Conservation (phyloP, 2,797 vertebrate genomes). For the Ctenopoma multispine region DNA sequence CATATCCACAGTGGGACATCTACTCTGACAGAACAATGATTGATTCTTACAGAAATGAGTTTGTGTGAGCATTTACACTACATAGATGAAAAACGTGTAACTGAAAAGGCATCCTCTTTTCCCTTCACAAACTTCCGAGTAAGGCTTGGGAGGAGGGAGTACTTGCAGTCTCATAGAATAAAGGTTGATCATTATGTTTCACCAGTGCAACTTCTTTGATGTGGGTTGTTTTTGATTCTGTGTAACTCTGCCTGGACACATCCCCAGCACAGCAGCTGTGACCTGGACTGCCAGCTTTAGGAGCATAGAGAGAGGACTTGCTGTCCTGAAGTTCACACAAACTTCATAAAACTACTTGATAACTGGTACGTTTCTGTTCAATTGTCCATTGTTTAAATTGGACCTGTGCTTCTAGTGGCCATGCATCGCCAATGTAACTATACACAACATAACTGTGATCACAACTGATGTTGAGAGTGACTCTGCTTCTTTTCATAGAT, state of each 20-base stretch:
- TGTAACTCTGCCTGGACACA: constrained; percentile 62
- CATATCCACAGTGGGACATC: constrained; percentile 15
- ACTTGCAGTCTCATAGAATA: constrained; percentile 56
- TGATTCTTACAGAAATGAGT: constrained; percentile 7
- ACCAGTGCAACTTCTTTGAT: constrained; percentile 76
- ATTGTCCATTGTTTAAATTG: not conserved
- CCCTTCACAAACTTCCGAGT: constrained; percentile 55
- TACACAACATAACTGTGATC: not conserved
- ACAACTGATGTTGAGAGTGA: not conserved
- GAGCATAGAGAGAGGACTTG: constrained; percentile 18
- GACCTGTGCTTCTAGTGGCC: not conserved
- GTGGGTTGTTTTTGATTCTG: constrained; percentile 74
- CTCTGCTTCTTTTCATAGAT: not conserved
- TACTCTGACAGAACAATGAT: not conserved
- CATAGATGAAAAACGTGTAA: constrained; percentile 23
- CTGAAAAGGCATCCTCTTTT: constrained; percentile 30
- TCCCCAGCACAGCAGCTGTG: constrained; percentile 73
- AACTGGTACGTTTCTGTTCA: not conserved
- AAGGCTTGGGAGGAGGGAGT: constrained; percentile 64
- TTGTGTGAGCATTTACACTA: constrained; percentile 14
- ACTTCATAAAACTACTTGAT: not conserved
- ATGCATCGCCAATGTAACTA: not conserved
- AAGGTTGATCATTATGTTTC: constrained; percentile 72
- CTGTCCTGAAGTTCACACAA: constrained; percentile 12
- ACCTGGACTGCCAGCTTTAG: constrained; percentile 38